Conservation (phyloP, 2,797 vertebrate genomes). For the Mycteria americana region DNA sequence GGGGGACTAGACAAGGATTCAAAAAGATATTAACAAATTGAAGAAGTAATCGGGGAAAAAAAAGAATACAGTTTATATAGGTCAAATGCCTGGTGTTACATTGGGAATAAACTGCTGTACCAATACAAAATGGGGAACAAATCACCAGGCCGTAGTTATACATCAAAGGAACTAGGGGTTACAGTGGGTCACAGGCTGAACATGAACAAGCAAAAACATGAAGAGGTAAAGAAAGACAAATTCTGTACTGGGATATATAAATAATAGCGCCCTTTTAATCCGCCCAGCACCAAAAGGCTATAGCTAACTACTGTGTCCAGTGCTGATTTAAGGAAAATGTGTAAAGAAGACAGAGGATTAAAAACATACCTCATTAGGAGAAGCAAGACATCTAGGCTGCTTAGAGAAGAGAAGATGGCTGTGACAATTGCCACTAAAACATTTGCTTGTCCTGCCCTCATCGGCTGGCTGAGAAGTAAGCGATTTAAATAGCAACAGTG, state of each 20-base stretch:
- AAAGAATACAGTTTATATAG: not conserved
- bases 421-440: not conserved
- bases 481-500: not conserved
- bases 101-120: not conserved
- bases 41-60: not conserved
- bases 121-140: not conserved
- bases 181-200: not conserved
- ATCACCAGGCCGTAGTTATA: not conserved
- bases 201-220: not conserved
- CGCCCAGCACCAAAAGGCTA: not conserved
- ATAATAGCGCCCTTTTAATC: not conserved
- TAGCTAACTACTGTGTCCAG: not conserved
- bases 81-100: not conserved
- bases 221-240: not conserved
- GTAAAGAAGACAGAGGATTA: not conserved
- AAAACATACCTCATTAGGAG: not conserved
- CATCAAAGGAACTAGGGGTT: not conserved
- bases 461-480: not conserved
- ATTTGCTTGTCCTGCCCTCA: not conserved
- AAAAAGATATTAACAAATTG: not conserved
- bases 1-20: not conserved
- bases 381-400: not conserved
- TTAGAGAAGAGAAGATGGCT: not conserved
- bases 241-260: not conserved
- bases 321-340: not conserved